Percentiles rank a stretch among this genome's conserved stretches.
Conservation (phyloP, 2,113 vertebrate species). For the Helogale parvula region DNA sequence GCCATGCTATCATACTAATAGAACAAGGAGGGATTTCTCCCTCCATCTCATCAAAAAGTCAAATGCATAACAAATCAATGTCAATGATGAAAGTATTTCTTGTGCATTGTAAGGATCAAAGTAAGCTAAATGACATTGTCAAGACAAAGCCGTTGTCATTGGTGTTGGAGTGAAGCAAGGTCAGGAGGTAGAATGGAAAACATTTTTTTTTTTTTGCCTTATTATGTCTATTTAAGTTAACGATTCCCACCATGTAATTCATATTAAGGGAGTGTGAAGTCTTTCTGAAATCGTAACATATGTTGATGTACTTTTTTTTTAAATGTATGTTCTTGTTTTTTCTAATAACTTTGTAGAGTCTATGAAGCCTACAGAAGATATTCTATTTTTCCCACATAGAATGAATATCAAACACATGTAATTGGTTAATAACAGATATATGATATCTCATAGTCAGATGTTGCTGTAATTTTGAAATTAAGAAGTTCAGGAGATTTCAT, state of each 20-base stretch:
- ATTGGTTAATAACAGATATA: not conserved
- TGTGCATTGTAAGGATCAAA: constrained; percentile 48
- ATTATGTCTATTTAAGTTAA: not conserved
- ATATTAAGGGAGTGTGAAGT: not conserved
- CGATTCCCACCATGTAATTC: not conserved
- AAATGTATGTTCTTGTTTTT: not conserved
- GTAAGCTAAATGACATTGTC: constrained; percentile 16
- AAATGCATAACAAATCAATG: constrained; percentile 66
- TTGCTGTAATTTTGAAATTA: not conserved
- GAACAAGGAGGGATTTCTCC: constrained; percentile 59
- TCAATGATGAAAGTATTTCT: constrained; percentile 65
- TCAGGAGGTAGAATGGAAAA: not conserved
- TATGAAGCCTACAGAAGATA: not conserved
- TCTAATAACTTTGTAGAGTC: not conserved
- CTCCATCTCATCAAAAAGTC: constrained; percentile 71
- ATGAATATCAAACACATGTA: not conserved
- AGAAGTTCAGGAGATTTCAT: not conserved
- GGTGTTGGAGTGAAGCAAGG: not conserved
- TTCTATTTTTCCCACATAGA: not conserved
- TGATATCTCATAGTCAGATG: not conserved
- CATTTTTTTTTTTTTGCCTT: constrained; percentile 11
- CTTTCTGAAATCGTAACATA: constrained; percentile 15
- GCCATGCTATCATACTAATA: constrained; percentile 63
- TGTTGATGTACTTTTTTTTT: not conserved
- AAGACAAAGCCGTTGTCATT: constrained; percentile 12